Evolutionary conservation across 1,140 invertebrate genomes (phyloP), one percentile per base, ranked within the genome.

Genomic region (Rhopalosiphum padi): DNA sequence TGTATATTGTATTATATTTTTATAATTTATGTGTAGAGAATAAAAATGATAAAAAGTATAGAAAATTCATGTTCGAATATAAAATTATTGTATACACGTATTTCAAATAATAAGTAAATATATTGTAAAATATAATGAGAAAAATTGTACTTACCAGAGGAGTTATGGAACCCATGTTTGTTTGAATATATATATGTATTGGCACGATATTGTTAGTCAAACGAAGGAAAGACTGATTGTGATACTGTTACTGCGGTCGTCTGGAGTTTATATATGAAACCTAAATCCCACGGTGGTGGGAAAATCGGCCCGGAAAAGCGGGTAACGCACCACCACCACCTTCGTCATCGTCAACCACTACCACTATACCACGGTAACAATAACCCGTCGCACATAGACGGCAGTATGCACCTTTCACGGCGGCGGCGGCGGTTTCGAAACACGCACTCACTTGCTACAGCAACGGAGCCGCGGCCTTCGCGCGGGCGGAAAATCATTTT

Each of bases 401-500:
- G 25, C 9, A 8, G 30, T 89, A 55, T 48, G n/a, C 21, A 51
- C 46, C 30, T 55, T 77, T 77, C 60, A 77, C 53, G 22, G 22
- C 60, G 15, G 60, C 15, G 60, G 30, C 60, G 25, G 25, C 30
- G 15, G 5, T 77, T 77, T 77, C 60, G 60, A 55, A 25, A 90
- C 35, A 41, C 35, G 21, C 46, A 89, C 51, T 53, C 77, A 43
- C 60, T 60, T 91, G 41, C 53, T 6, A 35, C 68, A 21, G 43
- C 46, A 77, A 35, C 43, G 43, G 89, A 89, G 41, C 37, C 18
- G 25, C 60, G 90, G 41, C 68, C 91, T 83, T 92, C 91, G 82
- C 82, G 35, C 68, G 77, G 48, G 82, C 91, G 91, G 91, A 93
- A 93, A 93, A 93, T 93, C 91, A 93, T 93, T 93, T 93, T 93